Percentiles rank a stretch among this genome's conserved stretches.
phyloP scores from a whole-genome alignment of 2,888 invertebrate genomes.

The Leptopilina myrica region DNA sequence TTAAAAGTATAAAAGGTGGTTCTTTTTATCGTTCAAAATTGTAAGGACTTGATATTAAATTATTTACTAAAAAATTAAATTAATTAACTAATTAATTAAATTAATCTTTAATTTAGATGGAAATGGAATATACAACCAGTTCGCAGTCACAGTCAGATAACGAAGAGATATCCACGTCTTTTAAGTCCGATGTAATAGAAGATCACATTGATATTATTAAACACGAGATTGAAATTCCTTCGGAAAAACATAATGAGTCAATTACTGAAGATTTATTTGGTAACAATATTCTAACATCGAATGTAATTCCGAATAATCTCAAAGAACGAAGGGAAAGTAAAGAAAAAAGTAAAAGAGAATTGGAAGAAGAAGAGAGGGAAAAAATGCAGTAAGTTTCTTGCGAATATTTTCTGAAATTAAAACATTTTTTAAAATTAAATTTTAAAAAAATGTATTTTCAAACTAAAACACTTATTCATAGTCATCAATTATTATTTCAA shows the following conservation, averaged over 20 bases:
- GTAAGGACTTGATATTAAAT: no score
- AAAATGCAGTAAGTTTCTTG: conserved; percentile 92
- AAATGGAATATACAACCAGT: conserved; percentile 60
- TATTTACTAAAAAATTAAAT: no score
- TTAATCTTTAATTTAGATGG: conserved; percentile 45
- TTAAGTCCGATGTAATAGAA: conserved; percentile 44
- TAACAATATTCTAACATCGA: conserved; percentile 67
- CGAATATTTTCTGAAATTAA: background rate
- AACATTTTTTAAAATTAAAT: no score
- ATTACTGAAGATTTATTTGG: conserved; percentile 66
- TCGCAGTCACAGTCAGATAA: conserved; percentile 62
- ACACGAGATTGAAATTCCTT: conserved; percentile 57
- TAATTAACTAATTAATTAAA: no score
- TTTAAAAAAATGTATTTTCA: no score
- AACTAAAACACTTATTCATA: no score
- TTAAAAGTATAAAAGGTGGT: no score
- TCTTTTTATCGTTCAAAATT: no score
- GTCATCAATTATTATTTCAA: no score
- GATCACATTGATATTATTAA: conserved; percentile 62
- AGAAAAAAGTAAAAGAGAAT: conserved; percentile 86
- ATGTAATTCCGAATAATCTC: conserved; percentile 55
- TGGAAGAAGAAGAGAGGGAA: conserved; percentile 96
- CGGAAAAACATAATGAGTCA: conserved; percentile 56
- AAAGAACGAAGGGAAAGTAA: conserved; percentile 79
- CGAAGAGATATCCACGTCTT: conserved; percentile 56